Evolutionary conservation across 2,888 invertebrate species (phyloP).

Genomic region (Napeogenes sylphis): DNA sequence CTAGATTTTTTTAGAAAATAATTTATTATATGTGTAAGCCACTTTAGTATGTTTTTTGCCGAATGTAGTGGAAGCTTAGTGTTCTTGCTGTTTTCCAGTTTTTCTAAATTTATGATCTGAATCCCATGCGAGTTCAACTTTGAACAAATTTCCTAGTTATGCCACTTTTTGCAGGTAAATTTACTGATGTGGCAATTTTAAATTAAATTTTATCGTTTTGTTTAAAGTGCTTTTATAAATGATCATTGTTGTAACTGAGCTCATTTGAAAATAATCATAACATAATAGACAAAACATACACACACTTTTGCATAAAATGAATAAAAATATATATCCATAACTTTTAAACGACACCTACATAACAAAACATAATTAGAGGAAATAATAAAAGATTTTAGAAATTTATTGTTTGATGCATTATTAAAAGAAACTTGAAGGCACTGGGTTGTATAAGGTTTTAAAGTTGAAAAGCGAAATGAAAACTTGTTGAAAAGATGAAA

Average conservation of each 20-base stretch:
- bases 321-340: not conserved
- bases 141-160: conserved; percentile 52
- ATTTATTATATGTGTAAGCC: not conserved
- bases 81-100: conserved; percentile 50
- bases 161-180: conserved; percentile 42
- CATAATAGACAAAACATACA: not conserved
- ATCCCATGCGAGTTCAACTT: conserved; percentile 49
- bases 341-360: too few species aligned
- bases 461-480: conserved; percentile 34
- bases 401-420: conserved; percentile 1
- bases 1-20: too few species aligned
- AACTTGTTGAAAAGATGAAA: conserved; percentile 38
- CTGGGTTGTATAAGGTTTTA: conserved; percentile 28
- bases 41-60: conserved; percentile 11
- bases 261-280: conserved; percentile 16
- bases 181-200: conserved; percentile 35
- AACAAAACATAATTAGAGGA: too few species aligned
- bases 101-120: conserved; percentile 50
- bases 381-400: not conserved
- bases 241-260: conserved; percentile 20
- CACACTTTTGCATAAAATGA: too few species aligned
- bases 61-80: conserved; percentile 21
- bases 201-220: conserved; percentile 34
- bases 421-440: conserved; percentile 20
- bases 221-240: conserved; percentile 31